Conservation (phyloP, 2,797 vertebrate genomes). For the Borostomias antarcticus region DNA sequence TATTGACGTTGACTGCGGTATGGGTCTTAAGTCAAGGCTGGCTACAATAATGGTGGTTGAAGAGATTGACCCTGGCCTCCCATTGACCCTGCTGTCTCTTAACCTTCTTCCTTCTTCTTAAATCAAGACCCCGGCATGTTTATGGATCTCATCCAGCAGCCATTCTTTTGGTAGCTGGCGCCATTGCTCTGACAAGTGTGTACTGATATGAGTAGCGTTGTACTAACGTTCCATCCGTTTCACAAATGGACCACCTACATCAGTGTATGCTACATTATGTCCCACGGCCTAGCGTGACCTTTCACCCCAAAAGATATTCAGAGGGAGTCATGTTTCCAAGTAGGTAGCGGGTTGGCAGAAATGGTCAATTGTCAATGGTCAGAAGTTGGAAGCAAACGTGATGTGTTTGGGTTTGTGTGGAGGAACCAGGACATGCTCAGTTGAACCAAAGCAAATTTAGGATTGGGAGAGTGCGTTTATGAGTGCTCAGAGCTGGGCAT, state of each 20-base stretch:
- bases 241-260: constrained; percentile 28
- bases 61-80: constrained; percentile 64
- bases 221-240: constrained; percentile 20
- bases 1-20: constrained; percentile 43
- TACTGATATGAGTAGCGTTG: constrained; percentile 29
- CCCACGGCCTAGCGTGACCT: too few relatives aligned
- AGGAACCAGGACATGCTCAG: constrained; percentile 26
- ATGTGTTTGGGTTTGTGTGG: constrained; percentile 53
- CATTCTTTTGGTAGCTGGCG: constrained; percentile 60
- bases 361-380: too few relatives aligned
- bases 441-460: too few relatives aligned
- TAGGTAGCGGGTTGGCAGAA: too few relatives aligned
- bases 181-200: constrained; percentile 14
- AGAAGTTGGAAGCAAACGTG: constrained; percentile 29
- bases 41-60: constrained; percentile 64
- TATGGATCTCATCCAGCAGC: constrained; percentile 62
- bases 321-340: background rate
- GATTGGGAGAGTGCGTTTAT: too few relatives aligned
- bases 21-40: constrained; percentile 55
- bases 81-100: constrained; percentile 70
- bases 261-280: background rate
- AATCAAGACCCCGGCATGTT: constrained; percentile 67
- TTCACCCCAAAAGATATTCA: background rate
- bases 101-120: constrained; percentile 66
- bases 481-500: too few relatives aligned